These are phyloP conservation scores for Hippocampus comes DNA, from an alignment of 2,113 vertebrate genomes.

Conservation along the genomic window DNA sequence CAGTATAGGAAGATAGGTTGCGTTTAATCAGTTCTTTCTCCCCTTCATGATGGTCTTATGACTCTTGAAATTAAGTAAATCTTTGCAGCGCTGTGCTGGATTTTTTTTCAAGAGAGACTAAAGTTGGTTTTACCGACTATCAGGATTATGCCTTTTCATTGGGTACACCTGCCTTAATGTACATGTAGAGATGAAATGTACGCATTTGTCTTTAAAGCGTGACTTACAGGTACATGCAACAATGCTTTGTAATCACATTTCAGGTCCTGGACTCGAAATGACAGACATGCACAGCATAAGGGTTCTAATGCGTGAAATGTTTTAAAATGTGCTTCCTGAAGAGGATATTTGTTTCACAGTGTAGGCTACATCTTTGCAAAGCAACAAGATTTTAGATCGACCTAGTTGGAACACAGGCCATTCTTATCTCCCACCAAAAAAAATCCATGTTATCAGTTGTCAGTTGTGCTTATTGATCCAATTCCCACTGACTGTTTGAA, in stretches of 20 bases:
- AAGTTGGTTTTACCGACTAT: not conserved
- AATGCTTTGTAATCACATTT: not conserved
- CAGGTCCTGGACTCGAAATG: not conserved
- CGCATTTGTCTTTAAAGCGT: not conserved
- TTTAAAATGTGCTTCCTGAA: not conserved
- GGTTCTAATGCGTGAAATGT: not conserved
- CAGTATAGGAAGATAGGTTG: not conserved
- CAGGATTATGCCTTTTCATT: not conserved
- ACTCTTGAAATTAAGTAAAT: not conserved
- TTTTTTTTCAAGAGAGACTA: not conserved
- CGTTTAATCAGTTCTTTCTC: not conserved
- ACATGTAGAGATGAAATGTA: not conserved
- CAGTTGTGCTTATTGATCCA: not conserved
- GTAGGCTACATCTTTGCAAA: conserved; percentile 12
- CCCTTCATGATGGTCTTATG: not conserved
- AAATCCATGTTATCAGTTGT: not conserved
- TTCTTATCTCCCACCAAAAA: not conserved
- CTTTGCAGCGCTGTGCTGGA: not conserved
- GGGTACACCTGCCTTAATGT: not conserved
- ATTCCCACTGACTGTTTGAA: not conserved
- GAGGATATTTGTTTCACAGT: not conserved
- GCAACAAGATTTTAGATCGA: not conserved
- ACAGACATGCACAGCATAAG: too few relatives aligned
- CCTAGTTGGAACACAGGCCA: not conserved
- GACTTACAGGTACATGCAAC: not conserved